Conservation (phyloP, 1,140 invertebrate genomes). For the Sweltsa coloradensis region DNA sequence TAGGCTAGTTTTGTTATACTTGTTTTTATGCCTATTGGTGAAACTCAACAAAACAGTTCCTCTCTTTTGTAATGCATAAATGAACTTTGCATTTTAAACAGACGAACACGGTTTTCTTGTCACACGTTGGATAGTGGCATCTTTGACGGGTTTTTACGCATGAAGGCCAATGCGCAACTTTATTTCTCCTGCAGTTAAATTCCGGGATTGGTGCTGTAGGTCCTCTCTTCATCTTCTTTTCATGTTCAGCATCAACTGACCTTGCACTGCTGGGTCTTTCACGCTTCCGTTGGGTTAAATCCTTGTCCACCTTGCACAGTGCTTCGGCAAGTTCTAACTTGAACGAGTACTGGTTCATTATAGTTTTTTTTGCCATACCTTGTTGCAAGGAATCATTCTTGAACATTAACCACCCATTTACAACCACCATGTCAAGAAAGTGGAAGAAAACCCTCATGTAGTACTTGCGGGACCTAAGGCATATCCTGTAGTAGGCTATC, state of each 20-base stretch:
- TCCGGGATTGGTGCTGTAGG: neutral
- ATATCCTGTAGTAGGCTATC: neutral
- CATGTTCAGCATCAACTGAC: neutral
- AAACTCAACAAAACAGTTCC: neutral
- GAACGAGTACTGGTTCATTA: neutral
- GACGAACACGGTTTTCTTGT: neutral
- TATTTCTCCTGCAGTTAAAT: neutral
- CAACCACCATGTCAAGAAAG: slow-evolving; percentile 2
- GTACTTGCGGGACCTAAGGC: neutral
- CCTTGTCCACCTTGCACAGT: neutral
- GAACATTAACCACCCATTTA: neutral
- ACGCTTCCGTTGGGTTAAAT: neutral
- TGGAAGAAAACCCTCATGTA: slow-evolving; percentile 7
- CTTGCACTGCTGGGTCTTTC: neutral
- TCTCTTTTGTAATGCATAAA: neutral
- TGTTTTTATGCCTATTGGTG: too few relatives aligned
- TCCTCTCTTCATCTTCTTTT: neutral
- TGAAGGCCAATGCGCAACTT: slow-evolving; percentile 1
- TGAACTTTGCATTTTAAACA: neutral
- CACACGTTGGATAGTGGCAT: neutral
- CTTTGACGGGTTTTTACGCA: neutral
- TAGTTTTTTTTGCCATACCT: slow-evolving; percentile 1
- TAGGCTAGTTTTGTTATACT: too few relatives aligned
- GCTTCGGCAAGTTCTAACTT: slow-evolving; percentile 1
- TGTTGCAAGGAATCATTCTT: neutral